Evolutionary conservation across 92 coral and sea anemone genomes (phyloP).

Genomic region (Chrysogorgia sp.): DNA sequence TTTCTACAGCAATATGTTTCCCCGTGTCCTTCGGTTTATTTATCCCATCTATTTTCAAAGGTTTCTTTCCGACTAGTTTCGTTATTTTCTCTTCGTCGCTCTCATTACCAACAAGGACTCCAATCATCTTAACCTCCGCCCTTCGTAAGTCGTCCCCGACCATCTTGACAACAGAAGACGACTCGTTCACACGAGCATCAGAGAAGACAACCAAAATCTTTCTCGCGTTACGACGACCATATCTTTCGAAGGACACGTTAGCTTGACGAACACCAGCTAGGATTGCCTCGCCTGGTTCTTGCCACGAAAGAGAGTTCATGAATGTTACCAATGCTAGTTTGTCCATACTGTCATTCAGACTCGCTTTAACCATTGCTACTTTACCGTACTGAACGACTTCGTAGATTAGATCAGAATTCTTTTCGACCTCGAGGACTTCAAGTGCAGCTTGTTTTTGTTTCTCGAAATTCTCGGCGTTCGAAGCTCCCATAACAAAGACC

Average conservation of each 20-base stretch:
- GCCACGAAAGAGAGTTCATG: background rate
- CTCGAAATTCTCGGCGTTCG: slow-evolving; percentile 15
- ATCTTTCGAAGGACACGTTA: slow-evolving; percentile 1
- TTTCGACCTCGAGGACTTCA: background rate
- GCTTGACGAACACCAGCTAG: slow-evolving; percentile 25
- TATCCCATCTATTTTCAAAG: slow-evolving; percentile 10
- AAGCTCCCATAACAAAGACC: slow-evolving; percentile 28
- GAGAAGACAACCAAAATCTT: slow-evolving; percentile 34
- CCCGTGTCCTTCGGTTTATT: slow-evolving; percentile 16
- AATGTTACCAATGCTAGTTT: background rate
- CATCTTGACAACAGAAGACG: background rate
- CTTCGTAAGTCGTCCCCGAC: slow-evolving; percentile 1
- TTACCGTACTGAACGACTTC: slow-evolving; percentile 37
- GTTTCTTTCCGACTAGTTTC: slow-evolving; percentile 13
- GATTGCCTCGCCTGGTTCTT: slow-evolving; percentile 25
- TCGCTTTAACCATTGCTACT: background rate
- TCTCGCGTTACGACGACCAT: slow-evolving; percentile 65
- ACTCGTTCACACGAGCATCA: slow-evolving; percentile 9
- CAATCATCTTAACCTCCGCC: slow-evolving; percentile 14
- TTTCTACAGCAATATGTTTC: slow-evolving; percentile 32
- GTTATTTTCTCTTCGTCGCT: slow-evolving; percentile 1
- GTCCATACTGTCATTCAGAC: slow-evolving; percentile 20
- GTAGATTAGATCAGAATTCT: slow-evolving; percentile 37
- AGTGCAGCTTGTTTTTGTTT: slow-evolving; percentile 20
- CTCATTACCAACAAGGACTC: slow-evolving; percentile 14